Base-by-base conservation (phyloP, 2,113 vertebrate genomes). In the Amblyopsis rosae region DNA sequence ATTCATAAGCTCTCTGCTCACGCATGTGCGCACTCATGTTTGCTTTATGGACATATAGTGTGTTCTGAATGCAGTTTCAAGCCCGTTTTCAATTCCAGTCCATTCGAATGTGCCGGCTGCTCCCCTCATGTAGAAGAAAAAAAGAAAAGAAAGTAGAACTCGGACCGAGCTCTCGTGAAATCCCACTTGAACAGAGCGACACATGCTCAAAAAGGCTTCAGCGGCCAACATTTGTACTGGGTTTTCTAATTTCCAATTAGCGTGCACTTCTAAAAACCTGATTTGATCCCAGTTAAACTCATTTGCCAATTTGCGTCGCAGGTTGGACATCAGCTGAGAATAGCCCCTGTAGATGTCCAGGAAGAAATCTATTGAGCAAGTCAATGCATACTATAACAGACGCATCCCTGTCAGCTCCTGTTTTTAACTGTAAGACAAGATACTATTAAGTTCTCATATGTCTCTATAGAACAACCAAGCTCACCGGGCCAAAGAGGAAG, bases 171-270 rank as follows among this genome's bases (percentile, higher is more conserved):
- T 58, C 67, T 63, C 55, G n/a, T 66, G 62, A 76, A 85, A 82
- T 88, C 82, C 81, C 80, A 59, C 64, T 77, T 64, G 70, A 89
- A 72, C 78, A 84, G 65, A 84, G 75, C 80, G 65, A 87, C 83
- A 85, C 87, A 86, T 87, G 86, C 82, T 86, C 76, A 80, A 66
- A 75, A 73, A 49, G 73, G 67, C 74, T 85, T 65, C 47, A 10
- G 49, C 33, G 81, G 75, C 82, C 85, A 86, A 68, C 71, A 65
- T 79, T 81, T 78, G 70, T 75, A 70, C 77, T 75, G 57, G 75
- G 75, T 76, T 86, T 85, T 1, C 53, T 86, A 72, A 91, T 90
- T 85, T 89, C 78, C 82, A 87, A 90, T 89, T 87, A 84, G 81
- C 13, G 8, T 72, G 76, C 73, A 75, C 82, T 83, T 83, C 80